Percentiles rank a stretch among this genome's conserved stretches.
Evolutionary conservation across 2,888 invertebrate genomes (phyloP).

Genomic region (Brenthis hecate): DNA sequence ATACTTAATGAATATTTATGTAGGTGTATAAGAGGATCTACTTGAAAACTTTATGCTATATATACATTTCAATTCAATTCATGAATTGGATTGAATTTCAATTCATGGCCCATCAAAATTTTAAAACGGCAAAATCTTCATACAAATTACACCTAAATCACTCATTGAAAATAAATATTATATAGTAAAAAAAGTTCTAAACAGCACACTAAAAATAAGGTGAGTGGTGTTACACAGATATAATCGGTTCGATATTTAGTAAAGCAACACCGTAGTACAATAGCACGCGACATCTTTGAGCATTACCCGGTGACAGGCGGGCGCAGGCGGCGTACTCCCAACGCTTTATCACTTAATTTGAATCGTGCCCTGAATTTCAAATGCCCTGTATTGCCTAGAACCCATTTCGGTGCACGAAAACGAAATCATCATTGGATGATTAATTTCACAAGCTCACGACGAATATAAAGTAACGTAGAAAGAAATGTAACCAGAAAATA

Average conservation of each 20-base stretch:
- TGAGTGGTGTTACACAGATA: background rate
- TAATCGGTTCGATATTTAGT: conserved; percentile 18
- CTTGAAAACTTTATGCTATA: too few species aligned
- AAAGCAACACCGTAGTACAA: conserved; percentile 22
- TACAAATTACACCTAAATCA: too few species aligned
- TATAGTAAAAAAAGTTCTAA: background rate
- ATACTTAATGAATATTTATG: too few species aligned
- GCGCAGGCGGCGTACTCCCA: conserved; percentile 58
- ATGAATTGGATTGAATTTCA: too few species aligned
- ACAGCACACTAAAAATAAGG: background rate
- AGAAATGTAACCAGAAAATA: conserved; percentile 28
- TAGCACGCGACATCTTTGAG: conserved; percentile 46
- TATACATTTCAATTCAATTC: too few species aligned
- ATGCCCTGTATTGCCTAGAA: conserved; percentile 43
- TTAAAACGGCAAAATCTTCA: too few species aligned
- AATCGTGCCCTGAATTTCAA: conserved; percentile 72
- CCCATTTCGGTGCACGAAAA: conserved; percentile 44
- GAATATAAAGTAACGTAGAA: conserved; percentile 35
- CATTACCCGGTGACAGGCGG: conserved; percentile 63
- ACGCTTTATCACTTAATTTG: conserved; percentile 78
- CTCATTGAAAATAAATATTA: too few species aligned
- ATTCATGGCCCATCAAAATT: too few species aligned
- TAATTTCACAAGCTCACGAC: conserved; percentile 38
- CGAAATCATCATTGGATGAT: conserved; percentile 46
- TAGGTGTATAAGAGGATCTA: too few species aligned